Conservation (phyloP, 2,113 vertebrate genomes). For the Amblyopsis rosae region DNA sequence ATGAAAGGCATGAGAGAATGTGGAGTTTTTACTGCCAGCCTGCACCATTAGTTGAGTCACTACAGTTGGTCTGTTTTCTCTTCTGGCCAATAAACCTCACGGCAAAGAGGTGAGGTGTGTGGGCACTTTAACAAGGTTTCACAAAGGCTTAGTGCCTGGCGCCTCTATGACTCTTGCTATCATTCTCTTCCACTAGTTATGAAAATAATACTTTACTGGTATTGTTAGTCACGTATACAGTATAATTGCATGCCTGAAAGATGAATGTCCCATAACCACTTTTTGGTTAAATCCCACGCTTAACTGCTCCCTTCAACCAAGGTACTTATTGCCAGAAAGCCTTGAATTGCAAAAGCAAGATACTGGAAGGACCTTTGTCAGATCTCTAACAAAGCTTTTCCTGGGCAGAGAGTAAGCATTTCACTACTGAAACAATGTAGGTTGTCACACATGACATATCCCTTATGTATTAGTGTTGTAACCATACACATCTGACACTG, state of each 20-base stretch:
- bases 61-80: constrained; percentile 7
- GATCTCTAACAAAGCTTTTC: constrained; percentile 19
- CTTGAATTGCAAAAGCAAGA: neutral
- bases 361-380: constrained; percentile 17
- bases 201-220: no score
- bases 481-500: constrained; percentile 43
- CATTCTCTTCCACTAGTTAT: neutral
- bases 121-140: constrained; percentile 59
- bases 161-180: constrained; percentile 3
- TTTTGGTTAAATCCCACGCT: neutral
- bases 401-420: constrained; percentile 1
- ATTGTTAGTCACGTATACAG: neutral
- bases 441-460: constrained; percentile 15
- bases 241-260: neutral
- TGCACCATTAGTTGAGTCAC: constrained; percentile 61
- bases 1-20: constrained; percentile 16
- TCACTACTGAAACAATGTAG: constrained; percentile 30
- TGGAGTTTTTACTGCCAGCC: constrained; percentile 44
- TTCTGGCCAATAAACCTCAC: constrained; percentile 53
- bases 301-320: constrained; percentile 24
- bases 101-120: constrained; percentile 62
- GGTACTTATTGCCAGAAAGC: constrained; percentile 27
- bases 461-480: constrained; percentile 1
- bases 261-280: neutral
- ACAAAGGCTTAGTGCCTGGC: constrained; percentile 37